A percentile compares a stretch with the other conserved stretches of the same genome.
These are phyloP conservation scores for Celastrina argiolus DNA, from an alignment of 2,888 invertebrate genomes.

Conservation along the genomic window DNA sequence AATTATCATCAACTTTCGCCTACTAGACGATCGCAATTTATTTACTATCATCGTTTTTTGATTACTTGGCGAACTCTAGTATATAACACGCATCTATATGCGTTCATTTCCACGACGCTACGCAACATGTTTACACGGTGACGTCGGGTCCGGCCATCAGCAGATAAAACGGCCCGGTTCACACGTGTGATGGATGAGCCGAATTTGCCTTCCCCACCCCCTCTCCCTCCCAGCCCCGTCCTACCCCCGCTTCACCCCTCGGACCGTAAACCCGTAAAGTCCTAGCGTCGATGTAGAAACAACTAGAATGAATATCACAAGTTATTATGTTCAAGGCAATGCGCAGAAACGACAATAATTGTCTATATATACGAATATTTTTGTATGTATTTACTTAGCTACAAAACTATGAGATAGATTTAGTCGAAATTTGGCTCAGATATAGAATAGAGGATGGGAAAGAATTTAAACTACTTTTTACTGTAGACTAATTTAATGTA, in stretches of 20 bases:
- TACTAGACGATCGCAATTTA: too few relatives aligned
- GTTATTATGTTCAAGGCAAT: neutral
- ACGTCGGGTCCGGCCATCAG: constrained; percentile 68
- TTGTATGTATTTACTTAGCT: too few relatives aligned
- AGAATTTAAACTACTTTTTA: too few relatives aligned
- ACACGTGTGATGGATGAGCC: constrained; percentile 76
- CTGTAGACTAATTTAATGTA: too few relatives aligned
- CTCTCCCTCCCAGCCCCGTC: constrained; percentile 65
- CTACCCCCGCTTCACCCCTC: constrained; percentile 63
- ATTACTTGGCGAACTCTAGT: too few relatives aligned
- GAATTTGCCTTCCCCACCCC: constrained; percentile 68
- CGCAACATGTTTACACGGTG: neutral
- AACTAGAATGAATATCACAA: neutral
- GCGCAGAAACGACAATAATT: neutral
- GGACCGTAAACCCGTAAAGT: constrained; percentile 58
- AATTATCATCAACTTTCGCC: too few relatives aligned
- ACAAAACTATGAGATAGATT: too few relatives aligned
- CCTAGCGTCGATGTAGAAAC: constrained; percentile 39
- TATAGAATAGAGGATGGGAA: too few relatives aligned
- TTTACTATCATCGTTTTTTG: too few relatives aligned
- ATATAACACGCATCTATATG: neutral
- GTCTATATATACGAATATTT: neutral
- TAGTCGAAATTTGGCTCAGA: too few relatives aligned
- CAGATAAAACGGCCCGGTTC: constrained; percentile 77
- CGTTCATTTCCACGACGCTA: neutral